Evolutionary conservation across 2,888 invertebrate genomes (phyloP).

Genomic region (Zaprionus obscuricornis): DNA sequence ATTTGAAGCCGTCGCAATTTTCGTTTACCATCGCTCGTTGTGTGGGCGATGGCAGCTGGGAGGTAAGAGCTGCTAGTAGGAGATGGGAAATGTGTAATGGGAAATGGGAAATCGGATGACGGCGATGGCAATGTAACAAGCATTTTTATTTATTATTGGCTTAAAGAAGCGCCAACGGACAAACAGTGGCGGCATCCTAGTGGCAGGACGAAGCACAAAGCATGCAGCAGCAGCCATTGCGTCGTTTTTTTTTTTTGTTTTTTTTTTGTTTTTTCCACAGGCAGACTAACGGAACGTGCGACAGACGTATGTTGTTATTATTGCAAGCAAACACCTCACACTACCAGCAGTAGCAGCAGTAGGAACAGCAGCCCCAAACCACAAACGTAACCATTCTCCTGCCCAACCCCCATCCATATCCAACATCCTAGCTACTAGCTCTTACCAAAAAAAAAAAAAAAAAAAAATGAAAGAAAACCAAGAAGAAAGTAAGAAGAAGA

Average conservation of each 20-base stretch:
- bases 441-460: too few relatives aligned
- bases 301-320: constrained; percentile 64
- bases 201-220: constrained; percentile 55
- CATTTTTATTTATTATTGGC: constrained; percentile 80
- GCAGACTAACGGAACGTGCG: constrained; percentile 30
- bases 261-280: constrained; percentile 35
- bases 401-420: background rate
- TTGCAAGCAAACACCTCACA: constrained; percentile 42
- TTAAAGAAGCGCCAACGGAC: constrained; percentile 48
- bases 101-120: too few relatives aligned
- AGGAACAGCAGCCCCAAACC: too few relatives aligned
- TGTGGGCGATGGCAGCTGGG: constrained; percentile 29
- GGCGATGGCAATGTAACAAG: constrained; percentile 62
- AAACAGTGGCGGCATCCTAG: constrained; percentile 5
- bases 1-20: constrained; percentile 60
- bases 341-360: too few relatives aligned
- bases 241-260: too few relatives aligned
- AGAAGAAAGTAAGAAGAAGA: background rate
- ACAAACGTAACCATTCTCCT: background rate
- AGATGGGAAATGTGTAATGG: too few relatives aligned
- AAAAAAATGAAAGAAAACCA: background rate
- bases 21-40: constrained; percentile 35
- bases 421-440: too few relatives aligned
- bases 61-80: background rate
- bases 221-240: constrained; percentile 54